Evolutionary conservation across 2,797 vertebrate species (phyloP).

Genomic region (Luscinia megarhynchos): DNA sequence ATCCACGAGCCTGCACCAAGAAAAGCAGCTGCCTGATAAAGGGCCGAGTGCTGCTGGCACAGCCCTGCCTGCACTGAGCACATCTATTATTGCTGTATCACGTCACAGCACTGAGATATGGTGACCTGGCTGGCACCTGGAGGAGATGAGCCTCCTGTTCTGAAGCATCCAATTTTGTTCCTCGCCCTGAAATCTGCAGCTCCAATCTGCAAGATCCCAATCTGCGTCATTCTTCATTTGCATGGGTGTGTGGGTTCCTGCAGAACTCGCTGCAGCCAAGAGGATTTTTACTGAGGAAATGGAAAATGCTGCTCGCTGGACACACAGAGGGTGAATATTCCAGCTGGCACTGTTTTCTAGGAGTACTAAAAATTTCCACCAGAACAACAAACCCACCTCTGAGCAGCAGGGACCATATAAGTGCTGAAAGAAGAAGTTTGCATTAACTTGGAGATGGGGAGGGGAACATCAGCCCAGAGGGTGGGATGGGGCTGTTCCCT

Average conservation of each 20-base stretch:
- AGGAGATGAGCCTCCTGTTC: not conserved
- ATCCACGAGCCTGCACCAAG: not conserved
- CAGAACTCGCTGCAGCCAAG: not conserved
- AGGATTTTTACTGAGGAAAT: constrained; percentile 45
- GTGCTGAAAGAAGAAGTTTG: not conserved
- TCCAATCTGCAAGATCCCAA: not conserved
- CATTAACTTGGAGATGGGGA: not conserved
- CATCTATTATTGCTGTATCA: not conserved
- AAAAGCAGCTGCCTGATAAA: constrained; percentile 5
- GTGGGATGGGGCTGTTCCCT: not conserved
- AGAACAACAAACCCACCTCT: not conserved
- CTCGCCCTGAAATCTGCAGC: not conserved
- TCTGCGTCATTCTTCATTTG: not conserved
- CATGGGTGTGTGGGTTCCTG: constrained; percentile 7
- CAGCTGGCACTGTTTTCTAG: constrained; percentile 43
- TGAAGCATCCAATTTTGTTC: not conserved
- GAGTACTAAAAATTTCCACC: constrained; percentile 47
- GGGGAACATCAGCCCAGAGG: not conserved
- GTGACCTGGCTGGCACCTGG: not conserved
- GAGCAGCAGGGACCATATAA: not conserved
- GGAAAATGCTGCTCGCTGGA: constrained; percentile 55
- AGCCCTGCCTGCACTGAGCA: not conserved
- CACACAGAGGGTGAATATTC: constrained; percentile 22
- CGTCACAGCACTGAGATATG: not conserved
- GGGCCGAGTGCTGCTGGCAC: not conserved